phyloP scores from a whole-genome alignment of 2,113 vertebrate genomes.

The Cavia aperea region DNA sequence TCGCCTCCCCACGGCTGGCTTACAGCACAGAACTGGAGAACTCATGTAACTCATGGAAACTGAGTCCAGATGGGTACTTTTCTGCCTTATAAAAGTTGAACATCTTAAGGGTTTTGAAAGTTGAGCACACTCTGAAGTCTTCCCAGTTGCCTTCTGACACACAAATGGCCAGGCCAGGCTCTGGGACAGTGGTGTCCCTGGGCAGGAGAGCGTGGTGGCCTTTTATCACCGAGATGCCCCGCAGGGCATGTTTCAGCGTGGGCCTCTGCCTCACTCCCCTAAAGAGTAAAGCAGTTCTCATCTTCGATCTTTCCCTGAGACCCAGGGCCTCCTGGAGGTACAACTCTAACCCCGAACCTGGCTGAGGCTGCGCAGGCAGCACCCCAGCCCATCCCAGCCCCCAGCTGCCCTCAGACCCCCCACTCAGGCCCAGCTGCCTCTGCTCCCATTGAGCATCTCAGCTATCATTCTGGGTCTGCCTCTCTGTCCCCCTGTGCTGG shows the following conservation, averaged over 20 bases:
- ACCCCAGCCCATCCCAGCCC: not conserved
- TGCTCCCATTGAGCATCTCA: accelerated
- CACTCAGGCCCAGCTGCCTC: too few relatives aligned
- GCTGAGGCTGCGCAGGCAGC: not conserved
- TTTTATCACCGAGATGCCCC: not conserved
- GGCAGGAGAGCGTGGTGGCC: not conserved
- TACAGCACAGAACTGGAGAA: not conserved
- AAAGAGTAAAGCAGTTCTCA: accelerated
- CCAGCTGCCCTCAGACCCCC: too few relatives aligned
- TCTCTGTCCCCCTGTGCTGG: accelerated
- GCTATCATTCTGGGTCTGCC: not conserved
- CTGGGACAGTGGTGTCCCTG: accelerated
- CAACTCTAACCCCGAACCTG: not conserved
- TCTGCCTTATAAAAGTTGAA: not conserved
- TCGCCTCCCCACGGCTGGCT: not conserved
- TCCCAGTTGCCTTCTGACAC: not conserved
- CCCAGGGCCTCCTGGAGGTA: not conserved
- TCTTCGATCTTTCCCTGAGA: not conserved
- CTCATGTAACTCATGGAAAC: not conserved
- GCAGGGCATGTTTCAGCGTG: accelerated
- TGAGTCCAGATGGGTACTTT: accelerated
- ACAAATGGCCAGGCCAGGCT: not conserved
- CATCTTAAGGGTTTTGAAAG: not conserved
- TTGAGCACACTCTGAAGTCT: not conserved
- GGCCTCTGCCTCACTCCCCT: accelerated